Percentiles rank a stretch among this genome's conserved stretches.
phyloP scores from a whole-genome alignment of 2,888 invertebrate species.

The Lepidocyrtinus sp. region DNA sequence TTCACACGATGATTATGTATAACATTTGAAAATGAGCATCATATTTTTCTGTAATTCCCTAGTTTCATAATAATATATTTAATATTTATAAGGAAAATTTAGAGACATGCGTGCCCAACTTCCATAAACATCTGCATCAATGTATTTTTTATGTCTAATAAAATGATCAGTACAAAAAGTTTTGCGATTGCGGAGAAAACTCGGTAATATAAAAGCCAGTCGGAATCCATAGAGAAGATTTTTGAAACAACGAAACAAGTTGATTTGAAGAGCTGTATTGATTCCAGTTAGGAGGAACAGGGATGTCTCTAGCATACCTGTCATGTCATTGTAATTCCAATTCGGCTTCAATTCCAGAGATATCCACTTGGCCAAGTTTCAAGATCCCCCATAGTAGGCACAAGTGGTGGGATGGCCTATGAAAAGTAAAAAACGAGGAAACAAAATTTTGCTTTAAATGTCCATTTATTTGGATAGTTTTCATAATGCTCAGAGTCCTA shows the following conservation, averaged over 20 bases:
- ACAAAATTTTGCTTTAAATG: background rate
- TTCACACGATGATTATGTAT: slow-evolving; percentile 28
- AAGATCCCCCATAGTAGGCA: slow-evolving; percentile 57
- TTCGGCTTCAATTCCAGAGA: background rate
- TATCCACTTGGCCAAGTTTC: slow-evolving; percentile 38
- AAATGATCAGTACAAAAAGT: background rate
- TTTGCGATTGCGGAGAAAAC: background rate
- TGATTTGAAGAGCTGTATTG: background rate
- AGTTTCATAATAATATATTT: too few species aligned
- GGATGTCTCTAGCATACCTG: background rate
- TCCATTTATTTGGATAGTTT: background rate
- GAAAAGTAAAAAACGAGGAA: background rate
- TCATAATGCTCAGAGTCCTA: slow-evolving; percentile 6
- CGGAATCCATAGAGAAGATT: background rate
- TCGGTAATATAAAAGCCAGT: background rate
- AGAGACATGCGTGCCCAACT: too few species aligned
- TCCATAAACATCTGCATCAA: too few species aligned
- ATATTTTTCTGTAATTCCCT: background rate
- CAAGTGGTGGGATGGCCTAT: slow-evolving; percentile 42
- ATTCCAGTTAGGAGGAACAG: background rate
- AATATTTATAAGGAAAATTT: too few species aligned
- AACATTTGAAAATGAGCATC: slow-evolving; percentile 37
- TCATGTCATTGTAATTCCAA: background rate
- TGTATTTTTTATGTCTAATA: background rate
- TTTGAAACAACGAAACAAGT: background rate